Base-by-base conservation (phyloP, 53 echinoderm and acorn worm genomes). In the Patiria pectinifera region DNA sequence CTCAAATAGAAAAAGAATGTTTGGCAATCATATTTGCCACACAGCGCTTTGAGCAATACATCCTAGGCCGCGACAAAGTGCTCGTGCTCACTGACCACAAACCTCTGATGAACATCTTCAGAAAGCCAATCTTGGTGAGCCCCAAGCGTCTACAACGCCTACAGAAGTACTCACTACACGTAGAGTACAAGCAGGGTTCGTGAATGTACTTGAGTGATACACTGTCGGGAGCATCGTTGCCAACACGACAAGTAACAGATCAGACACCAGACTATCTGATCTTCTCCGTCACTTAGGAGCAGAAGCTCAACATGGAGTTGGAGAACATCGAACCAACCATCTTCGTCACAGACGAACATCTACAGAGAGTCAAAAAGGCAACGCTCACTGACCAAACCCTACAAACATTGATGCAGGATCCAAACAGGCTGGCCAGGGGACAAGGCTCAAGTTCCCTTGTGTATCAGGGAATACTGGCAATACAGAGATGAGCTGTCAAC, bases 1-100 rank as follows among this genome's bases (percentile, higher is more conserved):
- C 63, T 63, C 63, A 96, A 78, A 94, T 96, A 77, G 93, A 96
- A n/a, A n/a, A n/a, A n/a, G 86, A 92, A 79, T 92, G 92, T 66
- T 48, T 96, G 62, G 94, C 94, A 58, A 85, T 92, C 15, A 89
- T 83, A 35, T 93, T 85, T 49, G 92, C 92, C 43, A 87, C 87
- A 45, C 91, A 94, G 83, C 76, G 82, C 58, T 96, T 94, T 48
- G 71, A 93, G 45, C 93, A 94, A 19, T 96, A 86, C 69, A 78
- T 96, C 18, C 80, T 80, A 45, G 91, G 93, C 43, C 80, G 69
- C 81, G 78, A 95, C 48, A 82, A 59, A 8, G 80, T 86, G 25
- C 44, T 49, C 13, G 94, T 95, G 23, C 72, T 90, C 45, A 83
- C 91, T 19, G 92, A 94, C 45, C 94, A 93, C 82, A 93, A 94